Percentiles rank a stretch among this genome's conserved stretches.
phyloP scores from a whole-genome alignment of 2,113 vertebrate genomes.

The Eudyptes chrysolophus region DNA sequence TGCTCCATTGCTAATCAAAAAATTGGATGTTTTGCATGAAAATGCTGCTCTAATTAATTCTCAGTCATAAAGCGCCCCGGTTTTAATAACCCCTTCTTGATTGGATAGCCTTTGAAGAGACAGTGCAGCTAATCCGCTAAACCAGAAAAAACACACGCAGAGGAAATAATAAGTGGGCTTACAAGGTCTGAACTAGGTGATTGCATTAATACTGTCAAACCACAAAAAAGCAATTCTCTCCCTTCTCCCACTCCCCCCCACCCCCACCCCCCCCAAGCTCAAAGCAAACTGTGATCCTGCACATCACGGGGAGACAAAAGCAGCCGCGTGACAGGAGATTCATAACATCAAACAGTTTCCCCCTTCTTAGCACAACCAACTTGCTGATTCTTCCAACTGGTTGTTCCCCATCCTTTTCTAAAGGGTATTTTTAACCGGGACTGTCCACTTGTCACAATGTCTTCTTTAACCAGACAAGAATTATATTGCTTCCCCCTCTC shows the following conservation, averaged over 20 bases:
- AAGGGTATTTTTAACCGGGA: neutral
- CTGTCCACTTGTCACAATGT: constrained; percentile 3
- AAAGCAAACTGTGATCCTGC: neutral
- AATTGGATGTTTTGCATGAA: constrained; percentile 88
- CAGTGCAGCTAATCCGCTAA: constrained; percentile 70
- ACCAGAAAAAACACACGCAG: constrained; percentile 60
- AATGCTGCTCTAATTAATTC: constrained; percentile 88
- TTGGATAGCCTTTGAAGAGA: constrained; percentile 83
- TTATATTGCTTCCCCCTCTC: neutral
- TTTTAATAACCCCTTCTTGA: constrained; percentile 85
- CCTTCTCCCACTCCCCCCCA: neutral
- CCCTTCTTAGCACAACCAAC: neutral
- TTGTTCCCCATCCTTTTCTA: neutral
- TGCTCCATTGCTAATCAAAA: constrained; percentile 85
- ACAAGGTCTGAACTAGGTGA: constrained; percentile 60
- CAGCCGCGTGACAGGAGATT: neutral
- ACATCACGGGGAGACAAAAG: neutral
- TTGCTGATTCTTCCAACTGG: neutral
- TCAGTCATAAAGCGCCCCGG: constrained; percentile 79
- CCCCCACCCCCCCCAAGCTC: neutral
- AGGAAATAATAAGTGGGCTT: constrained; percentile 74
- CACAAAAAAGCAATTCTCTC: neutral
- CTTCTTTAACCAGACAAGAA: constrained; percentile 49
- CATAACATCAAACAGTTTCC: neutral
- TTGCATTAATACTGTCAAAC: constrained; percentile 35